Evolutionary conservation across 2,797 vertebrate genomes (phyloP).

Genomic region (Chelmon rostratus): DNA sequence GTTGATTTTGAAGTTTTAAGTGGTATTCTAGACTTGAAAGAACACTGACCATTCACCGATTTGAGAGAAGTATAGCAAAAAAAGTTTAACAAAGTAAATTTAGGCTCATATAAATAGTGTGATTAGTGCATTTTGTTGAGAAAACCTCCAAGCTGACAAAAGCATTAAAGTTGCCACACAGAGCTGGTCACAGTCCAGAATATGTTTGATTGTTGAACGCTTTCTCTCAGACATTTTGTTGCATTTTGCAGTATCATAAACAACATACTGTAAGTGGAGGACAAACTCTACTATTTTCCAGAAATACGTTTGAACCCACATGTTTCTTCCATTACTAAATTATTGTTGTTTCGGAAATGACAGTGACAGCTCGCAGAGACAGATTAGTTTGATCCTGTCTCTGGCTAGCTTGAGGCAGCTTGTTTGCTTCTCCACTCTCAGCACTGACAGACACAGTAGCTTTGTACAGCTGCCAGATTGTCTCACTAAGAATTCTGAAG

Average conservation of each 20-base stretch:
- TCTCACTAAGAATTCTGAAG: background rate
- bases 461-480: constrained; percentile 1
- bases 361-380: background rate
- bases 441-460: background rate
- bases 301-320: background rate
- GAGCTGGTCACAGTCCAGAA: background rate
- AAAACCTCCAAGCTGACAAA: background rate
- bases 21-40: background rate
- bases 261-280: background rate
- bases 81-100: background rate
- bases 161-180: background rate
- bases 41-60: background rate
- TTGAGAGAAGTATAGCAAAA: background rate
- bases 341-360: background rate
- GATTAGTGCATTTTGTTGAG: background rate
- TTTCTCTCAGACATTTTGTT: background rate
- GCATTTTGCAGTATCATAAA: background rate
- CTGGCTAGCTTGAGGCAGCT: background rate
- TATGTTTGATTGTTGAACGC: background rate
- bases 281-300: background rate
- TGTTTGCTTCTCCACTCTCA: background rate
- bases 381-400: background rate
- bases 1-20: background rate
- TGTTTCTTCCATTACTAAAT: background rate
- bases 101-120: background rate